Evolutionary conservation across 2,888 invertebrate species (phyloP).

Genomic region (Pyrochroa serraticornis): DNA sequence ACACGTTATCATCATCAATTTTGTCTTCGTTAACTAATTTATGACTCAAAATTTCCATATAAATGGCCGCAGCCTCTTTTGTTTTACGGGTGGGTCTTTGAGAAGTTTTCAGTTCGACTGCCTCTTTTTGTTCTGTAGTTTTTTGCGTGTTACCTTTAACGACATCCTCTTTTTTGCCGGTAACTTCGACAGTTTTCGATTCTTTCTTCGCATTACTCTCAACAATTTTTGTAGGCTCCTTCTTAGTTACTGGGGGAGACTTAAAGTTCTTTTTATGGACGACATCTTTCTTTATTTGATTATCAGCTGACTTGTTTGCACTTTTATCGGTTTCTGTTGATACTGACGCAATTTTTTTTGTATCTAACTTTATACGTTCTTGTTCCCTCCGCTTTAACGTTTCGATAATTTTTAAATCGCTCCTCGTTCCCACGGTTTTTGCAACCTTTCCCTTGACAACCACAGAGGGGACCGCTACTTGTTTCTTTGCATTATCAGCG

Average conservation of each 20-base stretch:
- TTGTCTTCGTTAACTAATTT: constrained; percentile 69
- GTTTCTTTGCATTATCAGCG: constrained; percentile 5
- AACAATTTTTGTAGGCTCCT: constrained; percentile 6
- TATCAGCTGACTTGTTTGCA: no score
- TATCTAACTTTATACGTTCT: neutral
- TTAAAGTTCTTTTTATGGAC: neutral
- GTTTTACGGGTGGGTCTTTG: constrained; percentile 70
- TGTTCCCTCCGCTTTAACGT: constrained; percentile 1
- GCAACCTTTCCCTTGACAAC: neutral
- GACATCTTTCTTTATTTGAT: no score
- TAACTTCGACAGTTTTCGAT: constrained; percentile 26
- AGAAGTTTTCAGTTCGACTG: constrained; percentile 19
- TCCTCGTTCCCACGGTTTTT: constrained; percentile 1
- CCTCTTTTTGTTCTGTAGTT: constrained; percentile 10
- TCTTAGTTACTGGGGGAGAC: constrained; percentile 2
- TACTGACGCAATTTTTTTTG: neutral
- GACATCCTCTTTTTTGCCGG: constrained; percentile 19
- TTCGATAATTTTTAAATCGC: constrained; percentile 2
- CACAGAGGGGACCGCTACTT: neutral
- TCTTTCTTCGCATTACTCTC: constrained; percentile 32
- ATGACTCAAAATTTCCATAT: constrained; percentile 75
- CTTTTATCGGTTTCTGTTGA: constrained; percentile 7
- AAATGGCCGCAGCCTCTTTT: constrained; percentile 76
- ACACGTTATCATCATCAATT: constrained; percentile 67
- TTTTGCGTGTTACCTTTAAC: constrained; percentile 12